These are phyloP conservation scores for Apeira syringaria DNA, from an alignment of 2,888 invertebrate species.

Conservation along the genomic window DNA sequence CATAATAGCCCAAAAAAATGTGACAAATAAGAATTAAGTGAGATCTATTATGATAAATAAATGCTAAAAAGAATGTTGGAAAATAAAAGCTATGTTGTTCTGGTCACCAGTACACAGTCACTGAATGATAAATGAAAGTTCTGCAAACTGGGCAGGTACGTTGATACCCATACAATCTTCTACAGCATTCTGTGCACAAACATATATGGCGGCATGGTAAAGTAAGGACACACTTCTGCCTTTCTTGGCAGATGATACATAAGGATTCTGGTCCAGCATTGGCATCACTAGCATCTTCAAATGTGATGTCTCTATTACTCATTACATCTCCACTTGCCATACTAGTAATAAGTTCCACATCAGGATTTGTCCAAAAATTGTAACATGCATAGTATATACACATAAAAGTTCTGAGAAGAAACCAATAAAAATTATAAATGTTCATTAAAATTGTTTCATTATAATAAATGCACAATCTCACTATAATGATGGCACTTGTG, in stretches of 20 bases:
- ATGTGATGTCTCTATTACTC: conserved; percentile 39
- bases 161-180: conserved; percentile 73
- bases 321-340: conserved; percentile 56
- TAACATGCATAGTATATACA: conserved; percentile 63
- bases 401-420: conserved; percentile 56
- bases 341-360: conserved; percentile 61
- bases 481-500: conserved; percentile 60
- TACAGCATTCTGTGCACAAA: conserved; percentile 77
- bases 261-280: conserved; percentile 57
- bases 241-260: conserved; percentile 83
- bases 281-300: conserved; percentile 38
- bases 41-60: conserved; percentile 10
- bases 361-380: conserved; percentile 68
- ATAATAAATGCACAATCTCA: conserved; percentile 61
- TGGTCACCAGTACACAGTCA: conserved; percentile 78
- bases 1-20: no score
- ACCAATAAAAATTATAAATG: conserved; percentile 56
- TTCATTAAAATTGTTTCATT: conserved; percentile 50
- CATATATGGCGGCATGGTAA: conserved; percentile 83
- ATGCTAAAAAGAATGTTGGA: conserved; percentile 24
- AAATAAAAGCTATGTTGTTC: conserved; percentile 5
- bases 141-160: conserved; percentile 81
- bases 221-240: conserved; percentile 80
- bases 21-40: no score
- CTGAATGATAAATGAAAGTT: conserved; percentile 79